Percentiles rank a stretch among this genome's conserved stretches.
Evolutionary conservation across 2,888 invertebrate genomes (phyloP).

Genomic region (Cheilosia grossa): DNA sequence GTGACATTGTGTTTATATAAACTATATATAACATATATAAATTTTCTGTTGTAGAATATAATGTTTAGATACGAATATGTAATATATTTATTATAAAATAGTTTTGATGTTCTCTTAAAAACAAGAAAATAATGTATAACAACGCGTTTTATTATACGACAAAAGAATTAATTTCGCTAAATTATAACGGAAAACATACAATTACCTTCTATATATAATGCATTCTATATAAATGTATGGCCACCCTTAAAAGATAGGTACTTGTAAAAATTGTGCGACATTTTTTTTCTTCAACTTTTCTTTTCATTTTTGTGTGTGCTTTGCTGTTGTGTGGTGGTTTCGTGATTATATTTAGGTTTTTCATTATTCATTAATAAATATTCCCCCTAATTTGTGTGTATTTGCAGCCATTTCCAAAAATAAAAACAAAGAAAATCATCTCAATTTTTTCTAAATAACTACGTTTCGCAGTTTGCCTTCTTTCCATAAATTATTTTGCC

Average conservation of each 20-base stretch:
- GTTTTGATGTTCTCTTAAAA: slow-evolving; percentile 68
- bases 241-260: slow-evolving; percentile 57
- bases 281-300: slow-evolving; percentile 8
- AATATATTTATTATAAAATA: slow-evolving; percentile 56
- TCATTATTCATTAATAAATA: slow-evolving; percentile 10
- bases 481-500: slow-evolving; percentile 6
- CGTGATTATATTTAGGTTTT: slow-evolving; percentile 12
- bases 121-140: slow-evolving; percentile 59
- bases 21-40: slow-evolving; percentile 16
- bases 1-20: slow-evolving; percentile 21
- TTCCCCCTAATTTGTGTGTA: background rate
- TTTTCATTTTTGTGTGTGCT: slow-evolving; percentile 37
- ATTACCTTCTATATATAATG: slow-evolving; percentile 52
- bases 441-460: slow-evolving; percentile 29
- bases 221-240: slow-evolving; percentile 56
- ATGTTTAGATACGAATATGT: slow-evolving; percentile 36
- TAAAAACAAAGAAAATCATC: background rate
- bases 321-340: slow-evolving; percentile 40
- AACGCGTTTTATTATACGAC: slow-evolving; percentile 8
- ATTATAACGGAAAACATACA: slow-evolving; percentile 49
- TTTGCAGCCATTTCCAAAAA: slow-evolving; percentile 24
- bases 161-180: slow-evolving; percentile 55
- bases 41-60: slow-evolving; percentile 18
- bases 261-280: slow-evolving; percentile 69
- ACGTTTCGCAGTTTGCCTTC: background rate